Evolutionary conservation across 1,140 invertebrate genomes (phyloP).

Genomic region (Microplitis mediator): DNA sequence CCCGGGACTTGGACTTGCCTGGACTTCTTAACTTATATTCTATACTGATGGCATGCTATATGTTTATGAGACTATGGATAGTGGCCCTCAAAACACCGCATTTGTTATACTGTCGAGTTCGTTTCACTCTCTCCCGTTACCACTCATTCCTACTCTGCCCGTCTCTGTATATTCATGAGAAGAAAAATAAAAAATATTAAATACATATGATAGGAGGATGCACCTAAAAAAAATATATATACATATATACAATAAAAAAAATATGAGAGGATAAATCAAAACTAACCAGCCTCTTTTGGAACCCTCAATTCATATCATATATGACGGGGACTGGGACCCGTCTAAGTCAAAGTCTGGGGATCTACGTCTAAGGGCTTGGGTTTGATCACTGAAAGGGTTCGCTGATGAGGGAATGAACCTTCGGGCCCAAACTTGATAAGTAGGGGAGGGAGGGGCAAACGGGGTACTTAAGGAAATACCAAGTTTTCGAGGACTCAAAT

Average conservation of each 20-base stretch:
- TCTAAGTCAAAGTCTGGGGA: too few species aligned
- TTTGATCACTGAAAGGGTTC: too few species aligned
- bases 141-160: not conserved
- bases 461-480: too few species aligned
- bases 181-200: not conserved
- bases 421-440: too few species aligned
- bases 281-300: conserved; percentile 41
- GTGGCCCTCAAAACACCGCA: conserved; percentile 32
- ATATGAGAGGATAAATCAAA: conserved; percentile 9
- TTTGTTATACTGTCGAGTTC: conserved; percentile 32
- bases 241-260: not conserved
- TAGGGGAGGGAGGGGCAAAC: too few species aligned
- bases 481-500: too few species aligned
- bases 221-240: not conserved
- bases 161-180: too few species aligned
- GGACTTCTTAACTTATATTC: too few species aligned
- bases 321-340: not conserved
- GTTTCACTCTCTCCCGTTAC: not conserved
- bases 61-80: not conserved
- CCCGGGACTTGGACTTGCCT: not conserved
- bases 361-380: too few species aligned
- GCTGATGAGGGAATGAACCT: too few species aligned
- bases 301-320: conserved; percentile 13
- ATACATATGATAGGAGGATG: not conserved
- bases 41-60: not conserved